These are phyloP conservation scores for Linnaemya vulpina DNA, from an alignment of 2,888 invertebrate genomes.

Conservation along the genomic window DNA sequence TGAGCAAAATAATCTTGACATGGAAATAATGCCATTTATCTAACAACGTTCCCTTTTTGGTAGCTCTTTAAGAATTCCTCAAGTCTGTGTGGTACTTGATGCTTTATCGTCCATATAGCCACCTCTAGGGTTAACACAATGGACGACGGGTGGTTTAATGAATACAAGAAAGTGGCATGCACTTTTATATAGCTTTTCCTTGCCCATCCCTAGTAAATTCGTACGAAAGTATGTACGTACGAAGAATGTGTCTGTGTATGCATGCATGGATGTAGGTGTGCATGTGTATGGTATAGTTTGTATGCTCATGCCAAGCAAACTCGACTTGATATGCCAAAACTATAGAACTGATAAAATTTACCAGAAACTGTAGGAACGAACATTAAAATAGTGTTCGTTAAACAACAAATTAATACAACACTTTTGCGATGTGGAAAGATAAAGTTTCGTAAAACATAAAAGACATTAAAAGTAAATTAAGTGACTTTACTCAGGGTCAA, in stretches of 20 bases:
- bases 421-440: neutral
- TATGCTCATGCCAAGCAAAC: conserved; percentile 35
- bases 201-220: too few relatives aligned
- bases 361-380: conserved; percentile 13
- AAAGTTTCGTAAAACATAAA: neutral
- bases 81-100: too few relatives aligned
- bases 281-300: neutral
- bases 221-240: too few relatives aligned
- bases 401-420: conserved; percentile 13
- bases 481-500: neutral
- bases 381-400: neutral
- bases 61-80: too few relatives aligned
- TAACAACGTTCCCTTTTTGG: too few relatives aligned
- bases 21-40: too few relatives aligned
- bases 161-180: too few relatives aligned
- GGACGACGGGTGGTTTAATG: too few relatives aligned
- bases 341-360: conserved; percentile 47
- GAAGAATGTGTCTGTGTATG: neutral
- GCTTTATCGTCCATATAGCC: too few relatives aligned
- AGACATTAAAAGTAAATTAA: neutral
- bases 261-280: neutral
- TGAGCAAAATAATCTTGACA: too few relatives aligned
- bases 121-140: too few relatives aligned
- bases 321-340: conserved; percentile 56
- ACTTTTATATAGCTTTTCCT: too few relatives aligned